A percentile compares a stretch with the other conserved stretches of the same genome.
Evolutionary conservation across 2,113 vertebrate species (phyloP).

Genomic region (Dryoscopus gambensis): DNA sequence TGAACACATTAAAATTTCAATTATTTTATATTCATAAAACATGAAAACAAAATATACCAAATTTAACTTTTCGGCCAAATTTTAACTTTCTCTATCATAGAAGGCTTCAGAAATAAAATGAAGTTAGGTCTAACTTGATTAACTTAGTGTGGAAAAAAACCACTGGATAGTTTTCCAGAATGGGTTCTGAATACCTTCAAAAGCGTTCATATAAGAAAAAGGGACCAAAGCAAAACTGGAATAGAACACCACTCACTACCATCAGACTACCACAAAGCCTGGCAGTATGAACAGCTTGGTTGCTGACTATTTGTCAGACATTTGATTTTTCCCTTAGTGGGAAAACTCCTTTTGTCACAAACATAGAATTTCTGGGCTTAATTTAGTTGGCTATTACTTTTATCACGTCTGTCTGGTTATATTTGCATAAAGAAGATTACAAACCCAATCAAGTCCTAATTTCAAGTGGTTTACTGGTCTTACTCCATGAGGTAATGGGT

Average conservation of each 20-base stretch:
- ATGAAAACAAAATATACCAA: not conserved
- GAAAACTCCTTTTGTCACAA: not conserved
- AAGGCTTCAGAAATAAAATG: not conserved
- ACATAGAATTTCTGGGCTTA: not conserved
- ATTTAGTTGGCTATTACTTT: not conserved
- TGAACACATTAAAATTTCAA: slow-evolving; percentile 45
- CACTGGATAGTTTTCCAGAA: not conserved
- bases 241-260: not conserved
- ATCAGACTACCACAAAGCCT: not conserved
- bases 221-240: not conserved
- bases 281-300: not conserved
- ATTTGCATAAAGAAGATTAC: not conserved
- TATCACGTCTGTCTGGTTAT: not conserved
- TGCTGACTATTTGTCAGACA: not conserved
- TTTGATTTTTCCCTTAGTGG: not conserved
- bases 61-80: slow-evolving; percentile 11
- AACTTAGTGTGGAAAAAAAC: not conserved
- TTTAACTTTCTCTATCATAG: not conserved
- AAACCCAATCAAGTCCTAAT: not conserved
- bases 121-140: not conserved
- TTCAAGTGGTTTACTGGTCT: not conserved
- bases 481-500: not conserved
- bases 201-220: not conserved
- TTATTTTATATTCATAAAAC: slow-evolving; percentile 38
- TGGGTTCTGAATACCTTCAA: not conserved